Evolutionary conservation across 2,113 vertebrate genomes (phyloP), one percentile per base, ranked within the genome.

Genomic region (Cyprinodon tularosa): DNA sequence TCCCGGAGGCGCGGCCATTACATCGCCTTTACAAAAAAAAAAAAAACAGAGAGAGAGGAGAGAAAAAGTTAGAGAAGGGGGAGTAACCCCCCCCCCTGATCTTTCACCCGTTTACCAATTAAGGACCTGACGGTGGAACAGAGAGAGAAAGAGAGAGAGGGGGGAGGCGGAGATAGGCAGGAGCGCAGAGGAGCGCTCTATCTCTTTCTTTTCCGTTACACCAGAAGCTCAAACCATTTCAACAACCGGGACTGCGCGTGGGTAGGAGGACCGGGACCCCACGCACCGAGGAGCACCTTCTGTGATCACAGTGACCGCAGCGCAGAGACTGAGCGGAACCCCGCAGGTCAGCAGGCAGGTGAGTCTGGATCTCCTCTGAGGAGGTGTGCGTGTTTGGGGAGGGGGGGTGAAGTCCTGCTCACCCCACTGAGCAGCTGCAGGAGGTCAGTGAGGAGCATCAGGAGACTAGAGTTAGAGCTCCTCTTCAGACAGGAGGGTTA

Each of bases 1-100:
- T 93, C 89, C 72, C 38, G 81, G 89, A 93, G 94, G 94, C 93
- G 93, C 92, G 93, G 94, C 88, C 90, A 91, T 94, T 90, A 92
- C 94, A 90, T 95, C 92, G 91, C 79, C 83, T 29, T 37, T 6
- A 66, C 62, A 72, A 71, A 22, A 64, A 66, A 77, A 61, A 69
- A 29, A 22, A 12, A 42, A 37, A 39, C 48, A 66, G 47, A 71
- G 68, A 74, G 72, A 71, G 62, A 45, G 47, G 66, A 47, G 42
- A 57, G 39, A 53, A 36, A 66, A 68, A 72, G 61, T 48, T 60
- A 50, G 53, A n/a, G 66, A 72, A 72, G 36, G 75, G 62, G 77
- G 6, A 62, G 80, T 82, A 76, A 89, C 85, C 86, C 83, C 74
- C 82, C 68, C 76, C 60, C 65, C 83, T 59, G 80, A 59, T 64